Percentiles rank a stretch among this genome's conserved stretches.
Evolutionary conservation across 1,140 invertebrate species (phyloP).

Genomic region (Sesamia nonagrioides): DNA sequence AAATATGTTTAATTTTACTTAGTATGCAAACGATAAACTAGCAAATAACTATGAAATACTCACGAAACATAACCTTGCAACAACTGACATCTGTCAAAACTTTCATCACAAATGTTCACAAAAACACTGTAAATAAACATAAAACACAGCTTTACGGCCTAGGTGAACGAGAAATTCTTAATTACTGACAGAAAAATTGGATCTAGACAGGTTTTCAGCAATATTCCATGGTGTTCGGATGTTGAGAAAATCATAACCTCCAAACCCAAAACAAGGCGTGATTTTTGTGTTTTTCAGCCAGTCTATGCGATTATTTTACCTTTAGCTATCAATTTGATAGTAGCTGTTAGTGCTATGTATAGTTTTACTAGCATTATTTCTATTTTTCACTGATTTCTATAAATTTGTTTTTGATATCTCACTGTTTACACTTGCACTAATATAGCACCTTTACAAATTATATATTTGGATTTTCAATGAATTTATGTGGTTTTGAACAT

Average conservation of each 20-base stretch:
- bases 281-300: slow-evolving; percentile 28
- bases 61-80: slow-evolving; percentile 59
- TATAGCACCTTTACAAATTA: not conserved
- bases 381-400: not conserved
- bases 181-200: slow-evolving; percentile 58
- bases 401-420: slow-evolving; percentile 1
- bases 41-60: slow-evolving; percentile 56
- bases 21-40: not conserved
- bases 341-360: not conserved
- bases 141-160: slow-evolving; percentile 65
- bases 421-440: slow-evolving; percentile 40
- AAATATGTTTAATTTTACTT: slow-evolving; percentile 4
- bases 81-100: slow-evolving; percentile 84
- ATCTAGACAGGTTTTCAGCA: slow-evolving; percentile 70
- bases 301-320: slow-evolving; percentile 16
- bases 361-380: not conserved
- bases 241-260: slow-evolving; percentile 73
- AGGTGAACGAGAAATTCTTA: slow-evolving; percentile 56
- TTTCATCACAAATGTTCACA: slow-evolving; percentile 84
- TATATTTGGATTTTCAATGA: not conserved
- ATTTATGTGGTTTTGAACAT: not conserved
- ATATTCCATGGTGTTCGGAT: slow-evolving; percentile 73
- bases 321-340: not conserved
- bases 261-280: slow-evolving; percentile 45
- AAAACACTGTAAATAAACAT: slow-evolving; percentile 71